Conservation (phyloP, 2,797 vertebrate species). For the Mergus octosetaceus region DNA sequence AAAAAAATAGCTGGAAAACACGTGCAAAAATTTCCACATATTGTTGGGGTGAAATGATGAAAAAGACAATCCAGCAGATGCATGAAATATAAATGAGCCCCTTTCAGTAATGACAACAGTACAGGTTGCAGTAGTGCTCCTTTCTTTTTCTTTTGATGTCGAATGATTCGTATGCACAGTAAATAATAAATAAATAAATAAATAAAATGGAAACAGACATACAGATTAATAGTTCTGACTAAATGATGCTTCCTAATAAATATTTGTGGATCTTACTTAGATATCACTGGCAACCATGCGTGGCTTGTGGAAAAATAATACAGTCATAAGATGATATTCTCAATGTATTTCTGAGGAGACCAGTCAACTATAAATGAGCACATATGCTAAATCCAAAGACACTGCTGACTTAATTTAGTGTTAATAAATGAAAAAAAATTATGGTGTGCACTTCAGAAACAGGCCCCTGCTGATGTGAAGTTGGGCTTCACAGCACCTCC, state of each 20-base stretch:
- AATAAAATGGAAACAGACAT: background rate
- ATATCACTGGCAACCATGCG: background rate
- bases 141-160: background rate
- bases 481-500: background rate
- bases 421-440: background rate
- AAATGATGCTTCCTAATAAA: background rate
- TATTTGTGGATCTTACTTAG: background rate
- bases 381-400: background rate
- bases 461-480: background rate
- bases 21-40: background rate
- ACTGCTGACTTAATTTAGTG: background rate
- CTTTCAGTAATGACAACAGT: background rate
- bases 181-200: background rate
- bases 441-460: background rate
- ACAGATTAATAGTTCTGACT: background rate
- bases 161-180: background rate
- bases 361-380: background rate
- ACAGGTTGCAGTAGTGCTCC: background rate
- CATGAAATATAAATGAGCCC: rapidly evolving
- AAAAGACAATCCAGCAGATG: background rate
- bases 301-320: background rate
- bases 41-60: background rate
- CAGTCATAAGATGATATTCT: background rate
- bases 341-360: background rate
- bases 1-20: background rate